phyloP scores from a whole-genome alignment of 2,113 vertebrate genomes.

The Oreochromis niloticus region DNA sequence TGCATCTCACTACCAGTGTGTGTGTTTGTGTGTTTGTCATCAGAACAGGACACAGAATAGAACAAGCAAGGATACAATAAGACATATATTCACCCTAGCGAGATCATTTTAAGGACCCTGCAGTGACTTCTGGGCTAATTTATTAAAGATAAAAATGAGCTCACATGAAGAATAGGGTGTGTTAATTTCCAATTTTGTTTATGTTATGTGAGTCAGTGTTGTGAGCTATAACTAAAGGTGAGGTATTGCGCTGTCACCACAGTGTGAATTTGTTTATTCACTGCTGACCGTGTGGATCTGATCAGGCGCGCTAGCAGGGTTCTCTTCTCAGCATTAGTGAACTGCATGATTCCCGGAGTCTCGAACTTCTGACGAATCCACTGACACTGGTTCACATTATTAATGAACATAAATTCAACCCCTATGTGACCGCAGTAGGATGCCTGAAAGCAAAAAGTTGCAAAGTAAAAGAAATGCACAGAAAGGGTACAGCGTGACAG shows the following conservation, averaged over 20 bases:
- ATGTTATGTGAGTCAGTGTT: not conserved
- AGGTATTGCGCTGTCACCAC: not conserved
- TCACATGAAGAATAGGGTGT: not conserved
- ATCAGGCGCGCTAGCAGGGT: conserved; percentile 85
- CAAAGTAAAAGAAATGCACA: not conserved
- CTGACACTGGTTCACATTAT: conserved; percentile 88
- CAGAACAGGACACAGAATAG: not conserved
- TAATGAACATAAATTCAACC: conserved; percentile 94
- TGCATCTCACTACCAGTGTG: not conserved
- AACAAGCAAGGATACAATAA: not conserved
- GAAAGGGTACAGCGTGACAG: not conserved
- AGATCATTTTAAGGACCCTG: not conserved
- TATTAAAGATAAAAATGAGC: conserved; percentile 6
- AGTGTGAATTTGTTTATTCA: not conserved
- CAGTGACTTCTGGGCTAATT: not conserved
- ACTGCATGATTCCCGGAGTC: conserved; percentile 84
- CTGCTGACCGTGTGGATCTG: conserved; percentile 82
- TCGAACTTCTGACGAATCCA: conserved; percentile 91
- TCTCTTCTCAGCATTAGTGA: conserved; percentile 83
- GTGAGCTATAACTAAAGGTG: not conserved
- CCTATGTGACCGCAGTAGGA: conserved; percentile 89
- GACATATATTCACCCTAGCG: not conserved
- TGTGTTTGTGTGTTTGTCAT: not conserved
- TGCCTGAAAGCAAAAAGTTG: conserved; percentile 59
- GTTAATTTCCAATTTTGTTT: not conserved